Evolutionary conservation across 2,113 vertebrate species (phyloP), one percentile per base, ranked within the genome.

Genomic region (Festucalex cinctus): DNA sequence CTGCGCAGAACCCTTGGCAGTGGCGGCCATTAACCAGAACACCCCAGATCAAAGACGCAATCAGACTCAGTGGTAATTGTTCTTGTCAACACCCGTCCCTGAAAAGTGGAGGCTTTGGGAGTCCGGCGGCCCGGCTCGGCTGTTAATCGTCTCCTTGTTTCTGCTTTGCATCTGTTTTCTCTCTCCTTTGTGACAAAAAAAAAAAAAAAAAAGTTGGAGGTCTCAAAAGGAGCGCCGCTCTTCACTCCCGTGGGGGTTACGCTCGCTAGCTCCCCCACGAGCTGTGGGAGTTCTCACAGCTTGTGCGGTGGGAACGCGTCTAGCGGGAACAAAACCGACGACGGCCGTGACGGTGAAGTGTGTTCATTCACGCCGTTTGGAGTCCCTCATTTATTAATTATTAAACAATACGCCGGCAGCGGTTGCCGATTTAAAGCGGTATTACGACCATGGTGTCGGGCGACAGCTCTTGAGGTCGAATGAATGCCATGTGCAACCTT

Each of bases 251-350:
- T 63, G 84, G 83, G 89, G 84, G 81, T 82, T 89, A 61, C 57
- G 66, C 81, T 80, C 82, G 79, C 74, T 69, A 67, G 76, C 78
- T 68, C 63, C 48, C 69, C 28, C 66, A 44, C 5, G 59, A 82
- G 78, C 85, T 86, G 82, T 83, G 82, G 85, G 83, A 90, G 78
- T 88, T 90, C 83, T 91, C 88, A 90, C 70, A 71, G 81, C 81
- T 80, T 69, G 69, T 63, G 77, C 71, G 73, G 82, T 86, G 85
- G 75, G 79, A 86, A 87, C 74, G 83, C 81, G 83, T 88, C 75
- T 57, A 62, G 61, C 53, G 68, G 24, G 16, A 58, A 58, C 77
- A 80, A 75, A 75, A 57, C 32, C 54, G 12, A 17, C 56, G 51
- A 76, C 70, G 79, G 73, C 76, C 74, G 66, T 73, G 75, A 76